Conservation (phyloP, 2,797 vertebrate genomes). For the Bradypodion ventrale region DNA sequence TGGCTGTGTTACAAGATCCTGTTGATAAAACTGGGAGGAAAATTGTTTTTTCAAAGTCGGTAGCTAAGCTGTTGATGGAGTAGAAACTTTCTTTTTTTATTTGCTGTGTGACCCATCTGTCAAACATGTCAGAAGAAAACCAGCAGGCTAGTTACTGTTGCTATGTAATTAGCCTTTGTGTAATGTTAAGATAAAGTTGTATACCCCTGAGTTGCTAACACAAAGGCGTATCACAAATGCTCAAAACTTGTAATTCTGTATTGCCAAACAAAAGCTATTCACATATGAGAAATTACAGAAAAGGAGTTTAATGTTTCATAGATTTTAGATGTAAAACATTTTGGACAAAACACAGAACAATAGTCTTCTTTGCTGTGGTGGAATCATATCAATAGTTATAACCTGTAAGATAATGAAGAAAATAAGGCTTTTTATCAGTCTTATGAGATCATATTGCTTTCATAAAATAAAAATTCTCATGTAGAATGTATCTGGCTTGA, state of each 20-base stretch:
- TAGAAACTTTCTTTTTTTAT: slow-evolving; percentile 30
- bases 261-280: slow-evolving; percentile 47
- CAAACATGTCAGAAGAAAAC: slow-evolving; percentile 66
- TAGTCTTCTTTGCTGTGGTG: neutral
- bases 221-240: slow-evolving; percentile 40
- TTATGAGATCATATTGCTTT: neutral
- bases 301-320: slow-evolving; percentile 43
- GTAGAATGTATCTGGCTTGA: slow-evolving; percentile 37
- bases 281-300: slow-evolving; percentile 26
- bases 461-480: slow-evolving; percentile 19
- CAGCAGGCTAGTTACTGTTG: slow-evolving; percentile 69
- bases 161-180: slow-evolving; percentile 60
- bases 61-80: slow-evolving; percentile 39
- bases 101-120: slow-evolving; percentile 58
- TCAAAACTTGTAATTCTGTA: slow-evolving; percentile 36
- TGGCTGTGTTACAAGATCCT: slow-evolving; percentile 23
- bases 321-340: slow-evolving; percentile 19
- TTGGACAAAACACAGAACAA: slow-evolving; percentile 28
- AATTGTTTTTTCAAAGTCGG: slow-evolving; percentile 25
- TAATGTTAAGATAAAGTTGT: slow-evolving; percentile 58
- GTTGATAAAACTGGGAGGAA: neutral
- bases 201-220: slow-evolving; percentile 29
- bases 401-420: neutral
- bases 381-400: neutral
- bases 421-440: neutral